Conservation (phyloP, 1,140 invertebrate species). For the Pantala flavescens region DNA sequence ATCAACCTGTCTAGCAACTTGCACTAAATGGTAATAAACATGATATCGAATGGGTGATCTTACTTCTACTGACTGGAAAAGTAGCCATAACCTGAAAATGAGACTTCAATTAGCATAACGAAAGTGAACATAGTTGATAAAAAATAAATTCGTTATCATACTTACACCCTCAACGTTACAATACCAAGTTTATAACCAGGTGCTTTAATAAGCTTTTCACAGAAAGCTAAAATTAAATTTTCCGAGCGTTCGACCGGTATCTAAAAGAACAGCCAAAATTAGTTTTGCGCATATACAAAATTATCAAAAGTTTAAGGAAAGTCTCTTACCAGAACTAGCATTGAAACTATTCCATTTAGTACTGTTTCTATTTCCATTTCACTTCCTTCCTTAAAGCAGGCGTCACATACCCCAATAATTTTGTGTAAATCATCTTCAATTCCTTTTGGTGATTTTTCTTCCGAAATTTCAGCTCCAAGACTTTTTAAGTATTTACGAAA, state of each 20-base stretch:
- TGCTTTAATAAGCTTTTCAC: slow-evolving; percentile 86
- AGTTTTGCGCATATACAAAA: neutral
- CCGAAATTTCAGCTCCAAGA: slow-evolving; percentile 82
- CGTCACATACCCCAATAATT: slow-evolving; percentile 86
- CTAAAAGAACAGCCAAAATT: slow-evolving; percentile 34
- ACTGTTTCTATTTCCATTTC: slow-evolving; percentile 72
- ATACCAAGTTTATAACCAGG: slow-evolving; percentile 69
- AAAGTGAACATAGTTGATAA: neutral
- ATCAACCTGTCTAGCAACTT: slow-evolving; percentile 77
- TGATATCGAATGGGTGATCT: slow-evolving; percentile 76
- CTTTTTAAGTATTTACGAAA: slow-evolving; percentile 79
- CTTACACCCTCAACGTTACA: slow-evolving; percentile 79
- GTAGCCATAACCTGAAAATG: slow-evolving; percentile 57
- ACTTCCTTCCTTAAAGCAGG: slow-evolving; percentile 77
- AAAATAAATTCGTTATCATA: slow-evolving; percentile 24
- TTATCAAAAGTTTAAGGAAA: neutral
- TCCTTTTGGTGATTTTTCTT: slow-evolving; percentile 78
- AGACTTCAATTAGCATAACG: slow-evolving; percentile 15
- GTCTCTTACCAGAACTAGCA: slow-evolving; percentile 68
- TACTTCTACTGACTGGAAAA: slow-evolving; percentile 84
- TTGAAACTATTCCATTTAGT: slow-evolving; percentile 83
- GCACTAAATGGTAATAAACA: slow-evolving; percentile 82
- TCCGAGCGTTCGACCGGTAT: slow-evolving; percentile 79
- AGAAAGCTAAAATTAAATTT: slow-evolving; percentile 81
- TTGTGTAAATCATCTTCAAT: slow-evolving; percentile 89